Percentiles rank a stretch among this genome's conserved stretches.
Evolutionary conservation across 2,888 invertebrate species (phyloP).

Genomic region (Aphidius colemani): DNA sequence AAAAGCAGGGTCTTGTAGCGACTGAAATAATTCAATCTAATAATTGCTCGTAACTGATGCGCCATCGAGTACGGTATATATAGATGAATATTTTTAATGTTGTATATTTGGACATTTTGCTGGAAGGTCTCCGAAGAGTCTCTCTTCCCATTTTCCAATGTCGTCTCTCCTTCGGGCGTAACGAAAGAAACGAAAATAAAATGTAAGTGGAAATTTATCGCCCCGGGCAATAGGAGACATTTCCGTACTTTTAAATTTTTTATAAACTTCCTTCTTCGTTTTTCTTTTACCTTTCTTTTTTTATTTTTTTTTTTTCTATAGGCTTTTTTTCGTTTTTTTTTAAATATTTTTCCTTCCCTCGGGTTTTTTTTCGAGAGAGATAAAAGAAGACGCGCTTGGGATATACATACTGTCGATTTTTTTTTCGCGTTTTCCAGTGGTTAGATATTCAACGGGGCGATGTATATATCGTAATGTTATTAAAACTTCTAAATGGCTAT

Average conservation of each 20-base stretch:
- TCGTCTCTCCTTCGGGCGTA: conserved; percentile 21
- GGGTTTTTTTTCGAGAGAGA: conserved; percentile 23
- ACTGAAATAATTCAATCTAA: neutral
- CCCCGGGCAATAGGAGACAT: conserved; percentile 60
- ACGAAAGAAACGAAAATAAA: conserved; percentile 50
- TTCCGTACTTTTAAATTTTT: conserved; percentile 61
- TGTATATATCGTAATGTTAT: conserved; percentile 57
- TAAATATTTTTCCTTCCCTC: conserved; percentile 14
- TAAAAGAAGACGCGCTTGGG: conserved; percentile 22
- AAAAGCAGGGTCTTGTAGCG: too few relatives aligned
- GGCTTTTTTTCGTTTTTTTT: conserved; percentile 19
- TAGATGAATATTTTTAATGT: too few relatives aligned
- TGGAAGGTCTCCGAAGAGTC: too few relatives aligned
- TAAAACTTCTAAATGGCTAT: conserved; percentile 58
- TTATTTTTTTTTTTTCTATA: conserved; percentile 37
- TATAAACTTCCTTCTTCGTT: conserved; percentile 57
- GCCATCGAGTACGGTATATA: neutral
- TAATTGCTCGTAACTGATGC: conserved; percentile 8
- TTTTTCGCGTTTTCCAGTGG: conserved; percentile 19
- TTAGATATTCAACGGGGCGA: conserved; percentile 29
- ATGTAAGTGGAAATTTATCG: conserved; percentile 62
- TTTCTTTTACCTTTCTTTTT: conserved; percentile 39
- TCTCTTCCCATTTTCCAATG: too few relatives aligned
- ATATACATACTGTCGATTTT: conserved; percentile 24
- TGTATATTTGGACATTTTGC: neutral